phyloP scores from a whole-genome alignment of 2,797 vertebrate species.

The Tadarida brasiliensis region DNA sequence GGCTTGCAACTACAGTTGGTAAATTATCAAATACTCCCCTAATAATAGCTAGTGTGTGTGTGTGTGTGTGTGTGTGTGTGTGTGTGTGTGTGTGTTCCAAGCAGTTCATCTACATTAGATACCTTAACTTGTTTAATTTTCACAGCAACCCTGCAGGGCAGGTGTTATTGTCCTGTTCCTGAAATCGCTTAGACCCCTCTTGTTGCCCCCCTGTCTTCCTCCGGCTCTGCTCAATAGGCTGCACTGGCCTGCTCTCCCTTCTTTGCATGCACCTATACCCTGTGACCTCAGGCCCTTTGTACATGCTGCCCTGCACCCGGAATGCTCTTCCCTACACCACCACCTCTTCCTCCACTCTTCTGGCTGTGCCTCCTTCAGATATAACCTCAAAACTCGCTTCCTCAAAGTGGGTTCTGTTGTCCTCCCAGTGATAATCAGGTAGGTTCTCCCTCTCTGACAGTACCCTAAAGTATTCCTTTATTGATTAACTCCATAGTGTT shows the following conservation, averaged over 20 bases:
- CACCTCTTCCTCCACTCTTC: not conserved
- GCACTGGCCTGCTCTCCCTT: not conserved
- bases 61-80: not conserved
- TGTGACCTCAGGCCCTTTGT: not conserved
- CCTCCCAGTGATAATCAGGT: not conserved
- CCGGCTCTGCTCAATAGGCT: too few relatives aligned
- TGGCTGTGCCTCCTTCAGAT: not conserved
- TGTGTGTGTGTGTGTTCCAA: not conserved
- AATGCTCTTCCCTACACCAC: not conserved
- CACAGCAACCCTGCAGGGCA: fast-evolving
- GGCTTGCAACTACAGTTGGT: not conserved
- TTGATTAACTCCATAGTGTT: not conserved
- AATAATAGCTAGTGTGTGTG: not conserved
- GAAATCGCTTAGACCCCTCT: not conserved
- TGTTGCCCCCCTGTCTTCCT: not conserved
- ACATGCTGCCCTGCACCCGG: not conserved
- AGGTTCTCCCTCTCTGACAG: not conserved
- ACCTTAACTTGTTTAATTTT: not conserved
- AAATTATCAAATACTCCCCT: not conserved
- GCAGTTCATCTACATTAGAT: not conserved
- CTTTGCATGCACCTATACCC: not conserved
- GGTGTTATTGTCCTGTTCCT: not conserved
- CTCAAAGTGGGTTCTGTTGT: not conserved
- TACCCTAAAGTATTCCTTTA: not conserved
- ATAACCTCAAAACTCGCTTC: not conserved